Conservation (phyloP, 2,113 vertebrate genomes). For the Pluvianellus socialis region DNA sequence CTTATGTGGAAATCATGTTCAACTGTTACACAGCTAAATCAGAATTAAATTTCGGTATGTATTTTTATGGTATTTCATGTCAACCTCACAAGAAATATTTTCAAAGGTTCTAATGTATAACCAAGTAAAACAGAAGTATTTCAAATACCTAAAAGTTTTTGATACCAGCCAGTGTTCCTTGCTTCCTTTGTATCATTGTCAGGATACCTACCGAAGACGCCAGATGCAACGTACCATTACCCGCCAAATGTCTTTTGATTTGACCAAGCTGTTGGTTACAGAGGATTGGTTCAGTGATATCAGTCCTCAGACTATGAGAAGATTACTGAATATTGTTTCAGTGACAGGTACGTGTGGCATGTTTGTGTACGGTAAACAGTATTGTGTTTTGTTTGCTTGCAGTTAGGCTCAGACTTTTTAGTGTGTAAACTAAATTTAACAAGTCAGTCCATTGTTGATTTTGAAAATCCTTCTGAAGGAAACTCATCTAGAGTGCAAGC, state of each 20-base stretch:
- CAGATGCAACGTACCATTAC: constrained; percentile 95
- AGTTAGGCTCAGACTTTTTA: background rate
- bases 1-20: background rate
- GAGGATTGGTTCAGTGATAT: constrained; percentile 99
- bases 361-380: background rate
- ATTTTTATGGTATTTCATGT: background rate
- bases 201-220: constrained; percentile 94
- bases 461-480: background rate
- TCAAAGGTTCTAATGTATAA: background rate
- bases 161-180: background rate
- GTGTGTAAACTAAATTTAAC: background rate
- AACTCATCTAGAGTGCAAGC: background rate
- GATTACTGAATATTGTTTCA: constrained; percentile 96
- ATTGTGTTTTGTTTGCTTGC: background rate
- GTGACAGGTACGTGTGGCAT: constrained; percentile 83
- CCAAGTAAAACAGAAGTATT: background rate
- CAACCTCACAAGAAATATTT: background rate
- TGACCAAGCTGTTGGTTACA: constrained; percentile 94
- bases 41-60: background rate
- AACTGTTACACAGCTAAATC: background rate
- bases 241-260: constrained; percentile 97
- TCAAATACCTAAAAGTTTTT: background rate
- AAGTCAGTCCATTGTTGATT: background rate
- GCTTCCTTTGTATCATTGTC: background rate
- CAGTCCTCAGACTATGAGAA: constrained; percentile 97